phyloP scores from a whole-genome alignment of 2,888 invertebrate species.

The Dioctria rufipes region DNA sequence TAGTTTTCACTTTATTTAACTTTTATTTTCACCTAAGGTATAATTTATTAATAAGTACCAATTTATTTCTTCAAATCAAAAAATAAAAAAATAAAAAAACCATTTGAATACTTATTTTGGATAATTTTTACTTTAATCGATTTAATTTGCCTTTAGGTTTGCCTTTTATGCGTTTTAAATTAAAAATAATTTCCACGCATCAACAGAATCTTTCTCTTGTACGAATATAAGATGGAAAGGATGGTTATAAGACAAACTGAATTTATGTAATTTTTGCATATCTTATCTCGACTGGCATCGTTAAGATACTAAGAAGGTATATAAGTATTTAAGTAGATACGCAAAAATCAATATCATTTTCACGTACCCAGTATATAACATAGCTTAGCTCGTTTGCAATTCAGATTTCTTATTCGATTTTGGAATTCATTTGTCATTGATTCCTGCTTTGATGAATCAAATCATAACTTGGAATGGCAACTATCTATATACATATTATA shows the following conservation, averaged over 20 bases:
- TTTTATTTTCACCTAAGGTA: too few relatives aligned
- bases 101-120: too few relatives aligned
- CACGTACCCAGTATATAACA: neutral
- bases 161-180: neutral
- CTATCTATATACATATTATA: too few relatives aligned
- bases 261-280: slow-evolving; percentile 21
- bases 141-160: neutral
- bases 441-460: neutral
- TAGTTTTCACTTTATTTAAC: too few relatives aligned
- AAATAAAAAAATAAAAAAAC: too few relatives aligned
- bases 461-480: neutral
- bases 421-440: neutral
- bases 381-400: slow-evolving; percentile 34
- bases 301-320: neutral
- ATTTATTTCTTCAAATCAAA: too few relatives aligned
- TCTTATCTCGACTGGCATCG: neutral
- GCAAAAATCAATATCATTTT: slow-evolving; percentile 36
- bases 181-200: neutral
- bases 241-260: neutral
- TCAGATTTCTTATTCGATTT: slow-evolving; percentile 32
- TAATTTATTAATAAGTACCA: too few relatives aligned
- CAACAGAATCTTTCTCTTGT: neutral
- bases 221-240: neutral
- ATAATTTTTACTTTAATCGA: neutral
- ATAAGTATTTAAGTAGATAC: neutral